Conservation (phyloP, 2,797 vertebrate species). For the Poeciliopsis gracilis region DNA sequence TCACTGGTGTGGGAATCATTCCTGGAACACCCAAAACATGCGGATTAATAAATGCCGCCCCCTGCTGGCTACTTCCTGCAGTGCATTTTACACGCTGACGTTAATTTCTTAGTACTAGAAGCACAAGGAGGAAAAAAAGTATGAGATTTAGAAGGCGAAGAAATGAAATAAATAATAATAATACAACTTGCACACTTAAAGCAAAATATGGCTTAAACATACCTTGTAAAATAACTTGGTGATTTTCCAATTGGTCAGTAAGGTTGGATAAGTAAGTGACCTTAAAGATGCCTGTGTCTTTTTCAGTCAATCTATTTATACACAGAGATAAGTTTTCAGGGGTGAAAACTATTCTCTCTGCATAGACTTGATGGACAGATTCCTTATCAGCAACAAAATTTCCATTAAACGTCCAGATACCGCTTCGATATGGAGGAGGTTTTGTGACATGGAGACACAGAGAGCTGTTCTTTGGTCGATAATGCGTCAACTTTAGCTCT, state of each 20-base stretch:
- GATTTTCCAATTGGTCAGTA: accelerated
- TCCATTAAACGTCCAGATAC: accelerated
- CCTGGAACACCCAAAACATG: conserved; percentile 29
- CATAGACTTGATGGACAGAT: accelerated
- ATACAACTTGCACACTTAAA: neutral
- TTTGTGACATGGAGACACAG: conserved; percentile 40
- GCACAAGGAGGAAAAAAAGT: neutral
- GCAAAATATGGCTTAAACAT: conserved; percentile 9
- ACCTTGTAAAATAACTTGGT: conserved; percentile 61
- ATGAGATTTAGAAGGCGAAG: neutral
- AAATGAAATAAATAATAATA: neutral
- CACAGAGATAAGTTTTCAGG: neutral
- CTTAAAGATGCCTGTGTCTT: conserved; percentile 33
- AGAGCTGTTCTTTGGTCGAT: conserved; percentile 1
- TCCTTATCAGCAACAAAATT: accelerated
- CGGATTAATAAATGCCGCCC: neutral
- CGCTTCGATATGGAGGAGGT: accelerated
- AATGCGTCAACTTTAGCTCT: accelerated
- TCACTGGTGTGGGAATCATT: conserved; percentile 26
- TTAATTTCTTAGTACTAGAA: neutral
- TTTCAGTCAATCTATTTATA: conserved; percentile 31
- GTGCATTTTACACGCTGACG: neutral
- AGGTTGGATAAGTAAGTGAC: accelerated
- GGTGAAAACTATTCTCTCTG: accelerated
- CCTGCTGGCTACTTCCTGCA: neutral